Conservation (phyloP, 2,888 invertebrate species). For the Apamea crenata region DNA sequence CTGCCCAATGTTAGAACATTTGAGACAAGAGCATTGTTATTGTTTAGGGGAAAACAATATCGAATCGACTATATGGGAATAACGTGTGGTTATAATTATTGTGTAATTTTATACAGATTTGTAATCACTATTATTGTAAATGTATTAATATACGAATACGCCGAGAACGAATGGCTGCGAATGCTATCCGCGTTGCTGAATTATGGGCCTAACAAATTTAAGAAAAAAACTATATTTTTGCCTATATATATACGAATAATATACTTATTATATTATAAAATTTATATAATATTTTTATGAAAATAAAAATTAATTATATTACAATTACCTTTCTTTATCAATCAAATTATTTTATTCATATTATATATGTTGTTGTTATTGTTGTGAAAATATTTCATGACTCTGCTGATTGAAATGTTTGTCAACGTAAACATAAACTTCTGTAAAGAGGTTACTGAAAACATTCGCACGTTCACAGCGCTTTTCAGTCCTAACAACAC, state of each 20-base stretch:
- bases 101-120: conserved; percentile 20
- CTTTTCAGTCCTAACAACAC: conserved; percentile 23
- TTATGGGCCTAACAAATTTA: no score
- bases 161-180: no score
- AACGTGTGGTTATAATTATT: not conserved
- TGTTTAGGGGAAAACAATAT: conserved; percentile 28
- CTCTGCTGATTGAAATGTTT: not conserved
- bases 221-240: no score
- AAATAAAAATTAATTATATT: no score
- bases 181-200: no score
- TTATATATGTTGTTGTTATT: no score
- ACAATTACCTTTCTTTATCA: not conserved
- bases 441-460: conserved; percentile 26
- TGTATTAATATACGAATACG: not conserved
- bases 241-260: no score
- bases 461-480: conserved; percentile 5
- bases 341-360: not conserved
- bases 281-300: no score
- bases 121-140: not conserved
- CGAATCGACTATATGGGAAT: not conserved
- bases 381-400: not conserved
- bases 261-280: no score
- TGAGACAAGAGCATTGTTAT: conserved; percentile 45
- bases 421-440: not conserved
- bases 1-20: conserved; percentile 37